These are phyloP conservation scores for Porphyrio hochstetteri DNA, from an alignment of 2,113 vertebrate genomes.

Conservation along the genomic window DNA sequence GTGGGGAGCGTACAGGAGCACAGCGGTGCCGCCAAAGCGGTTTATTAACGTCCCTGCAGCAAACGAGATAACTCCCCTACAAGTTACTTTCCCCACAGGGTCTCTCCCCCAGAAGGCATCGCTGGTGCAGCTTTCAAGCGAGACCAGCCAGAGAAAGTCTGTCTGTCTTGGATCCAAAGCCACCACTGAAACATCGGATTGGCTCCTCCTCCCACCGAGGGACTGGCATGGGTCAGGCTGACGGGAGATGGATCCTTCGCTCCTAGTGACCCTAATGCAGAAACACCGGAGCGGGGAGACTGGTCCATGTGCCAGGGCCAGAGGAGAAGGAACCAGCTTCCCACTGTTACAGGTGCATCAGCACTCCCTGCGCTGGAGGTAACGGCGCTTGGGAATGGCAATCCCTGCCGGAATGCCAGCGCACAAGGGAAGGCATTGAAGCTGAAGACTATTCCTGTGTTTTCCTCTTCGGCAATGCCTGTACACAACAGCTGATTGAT, in stretches of 20 bases:
- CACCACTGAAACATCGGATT: neutral
- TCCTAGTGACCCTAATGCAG: neutral
- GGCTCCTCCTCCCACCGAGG: neutral
- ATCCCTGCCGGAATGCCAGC: neutral
- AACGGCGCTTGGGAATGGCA: neutral
- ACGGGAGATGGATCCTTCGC: neutral
- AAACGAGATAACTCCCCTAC: neutral
- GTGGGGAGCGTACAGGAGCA: fast-evolving
- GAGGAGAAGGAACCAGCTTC: neutral
- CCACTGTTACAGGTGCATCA: neutral
- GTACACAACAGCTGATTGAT: neutral
- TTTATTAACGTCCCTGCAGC: no score
- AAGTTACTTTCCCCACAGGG: neutral
- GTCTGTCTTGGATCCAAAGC: neutral
- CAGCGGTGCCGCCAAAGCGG: fast-evolving
- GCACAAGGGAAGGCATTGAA: neutral
- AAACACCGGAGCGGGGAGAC: neutral
- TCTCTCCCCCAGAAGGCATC: neutral
- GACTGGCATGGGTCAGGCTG: neutral
- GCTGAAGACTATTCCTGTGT: neutral
- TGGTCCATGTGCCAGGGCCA: neutral
- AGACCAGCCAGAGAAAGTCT: neutral
- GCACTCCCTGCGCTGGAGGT: neutral
- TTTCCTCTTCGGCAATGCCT: neutral
- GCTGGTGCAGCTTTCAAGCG: neutral